phyloP scores from a whole-genome alignment of 1,140 invertebrate genomes.

The Drosophila cardini region DNA sequence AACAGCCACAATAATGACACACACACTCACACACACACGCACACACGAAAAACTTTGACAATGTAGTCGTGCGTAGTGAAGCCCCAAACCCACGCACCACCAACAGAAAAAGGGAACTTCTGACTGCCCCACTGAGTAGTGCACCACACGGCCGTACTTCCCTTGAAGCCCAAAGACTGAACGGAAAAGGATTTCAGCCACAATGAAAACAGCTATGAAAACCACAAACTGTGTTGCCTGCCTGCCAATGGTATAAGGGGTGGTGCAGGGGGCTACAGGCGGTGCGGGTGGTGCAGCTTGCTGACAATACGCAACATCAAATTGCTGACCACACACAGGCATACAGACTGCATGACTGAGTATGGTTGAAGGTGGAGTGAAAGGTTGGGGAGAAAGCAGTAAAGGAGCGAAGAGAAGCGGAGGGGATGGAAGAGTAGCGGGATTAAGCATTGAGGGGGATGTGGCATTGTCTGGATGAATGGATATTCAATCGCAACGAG shows the following conservation, averaged over 20 bases:
- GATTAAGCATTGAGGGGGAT: neutral
- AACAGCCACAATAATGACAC: conserved; percentile 79
- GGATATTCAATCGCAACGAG: conserved; percentile 70
- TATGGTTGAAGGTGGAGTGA: neutral
- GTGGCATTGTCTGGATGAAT: conserved; percentile 45
- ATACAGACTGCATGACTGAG: neutral
- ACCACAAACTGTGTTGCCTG: conserved; percentile 69
- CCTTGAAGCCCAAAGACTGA: conserved; percentile 27
- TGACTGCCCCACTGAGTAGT: neutral
- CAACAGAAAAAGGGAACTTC: neutral
- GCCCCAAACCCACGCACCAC: neutral
- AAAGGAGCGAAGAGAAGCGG: neutral
- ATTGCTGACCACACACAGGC: conserved; percentile 68
- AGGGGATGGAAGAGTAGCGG: neutral
- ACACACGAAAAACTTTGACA: conserved; percentile 66
- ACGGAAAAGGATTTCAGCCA: conserved; percentile 78
- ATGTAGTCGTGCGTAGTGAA: conserved; percentile 73
- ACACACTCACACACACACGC: conserved; percentile 35
- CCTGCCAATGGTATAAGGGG: neutral
- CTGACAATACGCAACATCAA: conserved; percentile 67
- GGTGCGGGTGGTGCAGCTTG: conserved; percentile 7
- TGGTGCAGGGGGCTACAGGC: neutral
- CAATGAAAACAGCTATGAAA: conserved; percentile 81
- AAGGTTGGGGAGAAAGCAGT: neutral
- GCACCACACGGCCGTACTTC: conserved; percentile 13